These are phyloP conservation scores for Isurus oxyrinchus DNA, from an alignment of 2,113 vertebrate species.

Conservation along the genomic window DNA sequence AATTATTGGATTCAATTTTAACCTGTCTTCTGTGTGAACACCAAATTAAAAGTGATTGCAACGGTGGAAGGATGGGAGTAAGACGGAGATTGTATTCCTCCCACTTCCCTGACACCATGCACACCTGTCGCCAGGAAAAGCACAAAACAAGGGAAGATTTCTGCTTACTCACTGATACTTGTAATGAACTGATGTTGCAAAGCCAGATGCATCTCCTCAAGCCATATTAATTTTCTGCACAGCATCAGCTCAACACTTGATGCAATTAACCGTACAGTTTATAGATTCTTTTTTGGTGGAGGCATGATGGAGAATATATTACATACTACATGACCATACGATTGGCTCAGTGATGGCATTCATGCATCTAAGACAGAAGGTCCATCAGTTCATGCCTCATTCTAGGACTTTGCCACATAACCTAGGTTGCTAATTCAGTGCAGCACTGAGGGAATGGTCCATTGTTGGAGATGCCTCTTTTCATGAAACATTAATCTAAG, in stretches of 20 bases:
- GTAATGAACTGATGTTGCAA: not conserved
- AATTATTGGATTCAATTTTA: not conserved
- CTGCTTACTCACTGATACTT: not conserved
- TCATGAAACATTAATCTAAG: not conserved
- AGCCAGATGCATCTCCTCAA: not conserved
- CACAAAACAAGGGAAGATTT: not conserved
- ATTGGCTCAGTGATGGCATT: not conserved
- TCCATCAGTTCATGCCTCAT: not conserved
- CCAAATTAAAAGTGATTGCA: not conserved
- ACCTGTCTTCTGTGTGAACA: not conserved
- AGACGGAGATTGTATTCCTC: not conserved
- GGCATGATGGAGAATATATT: not conserved
- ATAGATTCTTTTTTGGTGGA: not conserved
- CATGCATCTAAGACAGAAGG: not conserved
- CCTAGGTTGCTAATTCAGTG: not conserved
- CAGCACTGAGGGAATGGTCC: not conserved
- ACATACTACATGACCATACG: not conserved
- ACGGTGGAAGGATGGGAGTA: not conserved
- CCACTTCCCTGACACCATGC: not conserved
- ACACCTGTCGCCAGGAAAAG: not conserved
- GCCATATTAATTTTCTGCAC: not conserved
- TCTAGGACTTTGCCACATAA: not conserved
- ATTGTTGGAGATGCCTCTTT: not conserved
- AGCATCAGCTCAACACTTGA: not conserved
- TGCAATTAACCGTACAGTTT: not conserved